phyloP scores from a whole-genome alignment of 2,888 invertebrate genomes.

The Machimus rusticus region DNA sequence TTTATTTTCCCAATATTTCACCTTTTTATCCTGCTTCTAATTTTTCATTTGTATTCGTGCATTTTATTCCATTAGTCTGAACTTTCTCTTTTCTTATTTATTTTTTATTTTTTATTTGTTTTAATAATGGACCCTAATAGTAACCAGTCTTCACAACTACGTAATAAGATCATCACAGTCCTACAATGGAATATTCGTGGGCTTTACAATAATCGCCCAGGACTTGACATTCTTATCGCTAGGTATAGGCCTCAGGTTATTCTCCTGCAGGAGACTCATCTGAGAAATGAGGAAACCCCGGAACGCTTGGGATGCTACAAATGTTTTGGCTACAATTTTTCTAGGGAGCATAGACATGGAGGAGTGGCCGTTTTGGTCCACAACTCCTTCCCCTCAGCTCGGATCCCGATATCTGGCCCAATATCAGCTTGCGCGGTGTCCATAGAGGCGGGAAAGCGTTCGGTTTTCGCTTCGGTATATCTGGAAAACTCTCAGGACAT shows the following conservation, averaged over 20 bases:
- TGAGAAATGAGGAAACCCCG: background rate
- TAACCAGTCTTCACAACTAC: no score
- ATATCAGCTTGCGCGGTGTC: background rate
- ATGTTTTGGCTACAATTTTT: background rate
- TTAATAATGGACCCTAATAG: no score
- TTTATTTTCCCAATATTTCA: no score
- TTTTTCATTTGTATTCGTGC: no score
- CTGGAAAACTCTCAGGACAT: background rate
- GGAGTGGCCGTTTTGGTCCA: background rate
- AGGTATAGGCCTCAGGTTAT: background rate
- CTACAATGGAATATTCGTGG: background rate
- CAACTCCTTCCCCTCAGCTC: background rate
- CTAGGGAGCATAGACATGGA: no score
- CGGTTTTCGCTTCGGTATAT: background rate
- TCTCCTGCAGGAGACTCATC: background rate
- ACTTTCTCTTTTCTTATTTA: no score
- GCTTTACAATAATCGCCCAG: background rate
- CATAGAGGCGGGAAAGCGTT: background rate
- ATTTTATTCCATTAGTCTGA: no score
- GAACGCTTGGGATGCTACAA: no score
- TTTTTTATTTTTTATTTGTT: no score
- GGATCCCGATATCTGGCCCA: background rate
- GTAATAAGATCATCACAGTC: background rate
- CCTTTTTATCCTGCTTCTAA: no score
- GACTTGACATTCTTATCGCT: background rate